phyloP scores from a whole-genome alignment of 2,888 invertebrate genomes.

The Drosophila neotestacea region DNA sequence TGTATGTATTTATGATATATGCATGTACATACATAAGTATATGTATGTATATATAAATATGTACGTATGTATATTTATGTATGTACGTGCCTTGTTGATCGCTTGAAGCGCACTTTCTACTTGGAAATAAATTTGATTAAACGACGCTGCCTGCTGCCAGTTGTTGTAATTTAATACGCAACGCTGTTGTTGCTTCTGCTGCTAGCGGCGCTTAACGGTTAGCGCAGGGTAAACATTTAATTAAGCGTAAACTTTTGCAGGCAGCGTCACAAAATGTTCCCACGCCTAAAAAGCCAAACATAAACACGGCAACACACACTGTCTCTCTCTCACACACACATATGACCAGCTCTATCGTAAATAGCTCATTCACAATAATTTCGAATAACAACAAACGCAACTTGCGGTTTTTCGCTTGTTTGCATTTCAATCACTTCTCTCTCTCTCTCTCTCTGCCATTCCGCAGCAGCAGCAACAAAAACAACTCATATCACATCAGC shows the following conservation, averaged over 20 bases:
- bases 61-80: not conserved
- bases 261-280: slow-evolving; percentile 61
- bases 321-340: not conserved
- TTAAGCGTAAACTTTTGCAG: slow-evolving; percentile 70
- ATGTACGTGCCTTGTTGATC: slow-evolving; percentile 29
- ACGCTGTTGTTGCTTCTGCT: slow-evolving; percentile 13
- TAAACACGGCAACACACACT: slow-evolving; percentile 35
- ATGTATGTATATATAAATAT: too few relatives aligned
- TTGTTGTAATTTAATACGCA: slow-evolving; percentile 18
- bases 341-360: slow-evolving; percentile 34
- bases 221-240: slow-evolving; percentile 71
- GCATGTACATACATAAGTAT: too few relatives aligned
- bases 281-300: slow-evolving; percentile 62
- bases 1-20: slow-evolving; percentile 19
- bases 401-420: slow-evolving; percentile 65
- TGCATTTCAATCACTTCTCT: slow-evolving; percentile 64
- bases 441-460: slow-evolving; percentile 23
- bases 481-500: slow-evolving; percentile 51
- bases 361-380: slow-evolving; percentile 62
- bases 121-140: slow-evolving; percentile 64
- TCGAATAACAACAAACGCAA: slow-evolving; percentile 25
- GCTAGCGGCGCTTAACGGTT: slow-evolving; percentile 55
- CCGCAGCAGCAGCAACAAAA: slow-evolving; percentile 22
- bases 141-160: slow-evolving; percentile 40
- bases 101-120: slow-evolving; percentile 49